These are phyloP conservation scores for Tympanoctomys barrerae DNA, from an alignment of 2,797 vertebrate genomes.

Conservation along the genomic window DNA sequence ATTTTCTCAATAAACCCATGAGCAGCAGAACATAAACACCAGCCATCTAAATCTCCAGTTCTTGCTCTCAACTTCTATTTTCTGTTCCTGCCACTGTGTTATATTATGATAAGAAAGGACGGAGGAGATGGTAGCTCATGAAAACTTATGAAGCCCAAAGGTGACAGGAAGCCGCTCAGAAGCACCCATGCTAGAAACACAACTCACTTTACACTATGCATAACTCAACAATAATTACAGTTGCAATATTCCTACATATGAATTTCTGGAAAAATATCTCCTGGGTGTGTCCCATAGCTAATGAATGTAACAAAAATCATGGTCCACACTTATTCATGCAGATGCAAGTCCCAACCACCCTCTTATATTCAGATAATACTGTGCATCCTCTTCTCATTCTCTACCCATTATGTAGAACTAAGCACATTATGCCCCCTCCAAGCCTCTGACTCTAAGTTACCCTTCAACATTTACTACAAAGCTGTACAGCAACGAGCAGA, in stretches of 20 bases:
- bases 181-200: neutral
- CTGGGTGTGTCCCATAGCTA: neutral
- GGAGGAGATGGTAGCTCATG: neutral
- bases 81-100: neutral
- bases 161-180: neutral
- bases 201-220: neutral
- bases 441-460: neutral
- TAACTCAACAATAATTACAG: neutral
- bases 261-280: neutral
- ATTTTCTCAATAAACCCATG: neutral
- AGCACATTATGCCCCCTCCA: neutral
- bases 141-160: neutral
- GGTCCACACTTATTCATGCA: neutral
- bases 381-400: neutral
- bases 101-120: neutral
- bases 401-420: neutral
- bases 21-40: neutral
- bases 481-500: neutral
- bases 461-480: slow-evolving; percentile 7
- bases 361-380: neutral
- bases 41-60: neutral
- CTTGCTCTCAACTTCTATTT: neutral
- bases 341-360: neutral
- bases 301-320: neutral
- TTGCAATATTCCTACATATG: too few species aligned